Percentiles rank a stretch among this genome's conserved stretches.
Evolutionary conservation across 2,888 invertebrate genomes (phyloP).

Genomic region (Athalia circularis): DNA sequence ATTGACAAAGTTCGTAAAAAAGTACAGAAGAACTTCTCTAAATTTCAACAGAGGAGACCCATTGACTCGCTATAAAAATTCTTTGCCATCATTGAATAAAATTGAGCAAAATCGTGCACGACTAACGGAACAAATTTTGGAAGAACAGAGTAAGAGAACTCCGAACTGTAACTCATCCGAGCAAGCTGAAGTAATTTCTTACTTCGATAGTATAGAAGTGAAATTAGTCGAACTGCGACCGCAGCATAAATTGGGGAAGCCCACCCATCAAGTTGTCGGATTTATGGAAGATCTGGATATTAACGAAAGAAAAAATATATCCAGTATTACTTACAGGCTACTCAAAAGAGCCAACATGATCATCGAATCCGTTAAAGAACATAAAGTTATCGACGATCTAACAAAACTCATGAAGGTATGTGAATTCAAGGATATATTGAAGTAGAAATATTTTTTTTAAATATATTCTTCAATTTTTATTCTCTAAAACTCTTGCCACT

Average conservation of each 20-base stretch:
- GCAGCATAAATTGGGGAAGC: constrained; percentile 57
- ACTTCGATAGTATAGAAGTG: constrained; percentile 68
- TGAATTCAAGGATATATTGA: neutral
- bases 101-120: constrained; percentile 40
- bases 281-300: constrained; percentile 65
- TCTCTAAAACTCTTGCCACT: neutral
- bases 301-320: constrained; percentile 54
- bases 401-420: constrained; percentile 74
- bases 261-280: constrained; percentile 60
- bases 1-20: constrained; percentile 34
- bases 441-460: neutral
- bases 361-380: constrained; percentile 77
- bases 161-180: constrained; percentile 26
- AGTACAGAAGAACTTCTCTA: constrained; percentile 50
- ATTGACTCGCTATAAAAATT: neutral
- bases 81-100: neutral
- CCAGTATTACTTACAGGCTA: constrained; percentile 73
- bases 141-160: constrained; percentile 9
- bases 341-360: constrained; percentile 79
- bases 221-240: constrained; percentile 68
- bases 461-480: neutral
- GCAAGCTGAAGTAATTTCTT: constrained; percentile 54
- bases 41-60: constrained; percentile 43
- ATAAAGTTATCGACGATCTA: constrained; percentile 78
- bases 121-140: neutral